Conservation (phyloP, 2,888 invertebrate genomes). For the Troglohyphantes excavatus region DNA sequence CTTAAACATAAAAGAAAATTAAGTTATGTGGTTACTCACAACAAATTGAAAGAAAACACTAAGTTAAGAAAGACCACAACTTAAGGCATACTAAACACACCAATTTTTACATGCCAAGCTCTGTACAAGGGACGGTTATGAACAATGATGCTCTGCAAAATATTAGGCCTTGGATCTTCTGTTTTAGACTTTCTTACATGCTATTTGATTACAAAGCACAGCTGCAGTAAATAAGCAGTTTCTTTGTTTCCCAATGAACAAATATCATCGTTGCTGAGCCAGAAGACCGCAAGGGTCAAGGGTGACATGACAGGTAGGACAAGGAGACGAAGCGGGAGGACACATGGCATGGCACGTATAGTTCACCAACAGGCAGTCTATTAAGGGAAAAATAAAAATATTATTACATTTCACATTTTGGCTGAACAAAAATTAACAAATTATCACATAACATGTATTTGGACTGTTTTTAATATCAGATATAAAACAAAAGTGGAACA, state of each 20-base stretch:
- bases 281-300: conserved; percentile 70
- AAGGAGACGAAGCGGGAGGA: conserved; percentile 76
- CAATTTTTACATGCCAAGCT: conserved; percentile 78
- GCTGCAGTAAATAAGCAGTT: conserved; percentile 59
- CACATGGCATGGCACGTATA: conserved; percentile 76
- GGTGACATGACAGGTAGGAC: conserved; percentile 70
- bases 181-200: conserved; percentile 50
- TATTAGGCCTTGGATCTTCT: conserved; percentile 65
- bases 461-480: too few species aligned
- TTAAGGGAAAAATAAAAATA: conserved; percentile 60
- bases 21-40: conserved; percentile 34
- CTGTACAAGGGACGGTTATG: conserved; percentile 79
- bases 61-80: conserved; percentile 54
- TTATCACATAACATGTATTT: too few species aligned
- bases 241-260: conserved; percentile 58
- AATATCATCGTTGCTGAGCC: conserved; percentile 71
- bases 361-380: conserved; percentile 76
- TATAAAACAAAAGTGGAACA: too few species aligned
- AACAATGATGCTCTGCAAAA: conserved; percentile 76
- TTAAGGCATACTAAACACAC: conserved; percentile 75
- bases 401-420: neutral
- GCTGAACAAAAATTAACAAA: too few species aligned
- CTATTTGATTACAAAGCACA: conserved; percentile 69
- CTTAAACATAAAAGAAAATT: conserved; percentile 47
- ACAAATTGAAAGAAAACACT: conserved; percentile 52